phyloP scores from a whole-genome alignment of 2,113 vertebrate species.

The Poeciliopsis occidentalis region DNA sequence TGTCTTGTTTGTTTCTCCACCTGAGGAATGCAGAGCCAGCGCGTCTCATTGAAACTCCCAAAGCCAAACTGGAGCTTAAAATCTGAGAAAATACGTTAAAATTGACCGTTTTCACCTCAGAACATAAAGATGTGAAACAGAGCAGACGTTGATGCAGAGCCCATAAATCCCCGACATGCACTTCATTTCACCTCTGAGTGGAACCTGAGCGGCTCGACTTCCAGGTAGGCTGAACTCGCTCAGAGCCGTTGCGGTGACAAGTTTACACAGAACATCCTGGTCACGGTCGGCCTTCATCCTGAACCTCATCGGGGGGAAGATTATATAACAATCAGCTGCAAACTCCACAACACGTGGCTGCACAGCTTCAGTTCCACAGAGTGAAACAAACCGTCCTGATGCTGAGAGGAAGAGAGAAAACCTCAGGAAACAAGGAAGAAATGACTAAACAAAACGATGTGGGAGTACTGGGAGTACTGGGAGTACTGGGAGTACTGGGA shows the following conservation, averaged over 20 bases:
- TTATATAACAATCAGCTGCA: too few relatives aligned
- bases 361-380: too few relatives aligned
- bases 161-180: constrained; percentile 37
- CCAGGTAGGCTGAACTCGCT: constrained; percentile 25
- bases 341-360: too few relatives aligned
- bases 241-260: constrained; percentile 8
- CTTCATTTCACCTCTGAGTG: constrained; percentile 43
- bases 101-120: neutral
- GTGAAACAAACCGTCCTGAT: too few relatives aligned
- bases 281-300: neutral
- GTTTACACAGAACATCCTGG: neutral
- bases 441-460: too few relatives aligned
- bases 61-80: neutral
- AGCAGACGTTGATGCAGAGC: neutral
- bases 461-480: too few relatives aligned
- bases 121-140: neutral
- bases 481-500: too few relatives aligned
- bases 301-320: neutral
- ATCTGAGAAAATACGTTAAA: neutral
- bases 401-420: too few relatives aligned
- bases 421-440: too few relatives aligned
- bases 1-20: constrained; percentile 59
- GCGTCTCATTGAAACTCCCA: constrained; percentile 24
- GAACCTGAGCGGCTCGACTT: constrained; percentile 47
- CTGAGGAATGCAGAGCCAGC: constrained; percentile 61